phyloP scores from a whole-genome alignment of 2,113 vertebrate genomes.

The Salvelinus sp. region DNA sequence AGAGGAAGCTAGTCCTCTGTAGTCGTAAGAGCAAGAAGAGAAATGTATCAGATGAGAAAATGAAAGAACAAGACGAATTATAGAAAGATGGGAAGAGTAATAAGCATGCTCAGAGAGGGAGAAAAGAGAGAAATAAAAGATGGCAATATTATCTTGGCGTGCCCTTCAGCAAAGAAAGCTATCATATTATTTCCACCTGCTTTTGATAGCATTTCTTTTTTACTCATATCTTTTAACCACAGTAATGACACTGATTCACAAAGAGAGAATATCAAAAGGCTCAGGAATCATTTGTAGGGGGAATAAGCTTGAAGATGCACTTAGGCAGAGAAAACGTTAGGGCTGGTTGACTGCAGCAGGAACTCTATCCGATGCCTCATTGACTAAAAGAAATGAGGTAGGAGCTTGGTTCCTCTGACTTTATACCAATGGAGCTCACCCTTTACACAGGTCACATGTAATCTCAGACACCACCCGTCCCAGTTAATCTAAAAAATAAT shows the following conservation, averaged over 20 bases:
- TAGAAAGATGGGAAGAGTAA: neutral
- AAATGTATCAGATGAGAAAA: neutral
- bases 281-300: constrained; percentile 24
- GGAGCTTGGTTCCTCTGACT: constrained; percentile 47
- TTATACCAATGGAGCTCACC: constrained; percentile 46
- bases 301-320: constrained; percentile 37
- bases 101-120: neutral
- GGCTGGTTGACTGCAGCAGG: constrained; percentile 64
- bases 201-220: neutral
- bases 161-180: neutral
- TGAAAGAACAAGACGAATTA: neutral
- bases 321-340: constrained; percentile 67
- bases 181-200: neutral
- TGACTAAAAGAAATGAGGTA: constrained; percentile 59
- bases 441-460: constrained; percentile 41
- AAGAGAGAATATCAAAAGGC: constrained; percentile 18
- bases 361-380: constrained; percentile 72
- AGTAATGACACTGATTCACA: constrained; percentile 3
- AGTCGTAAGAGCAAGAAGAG: neutral
- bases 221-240: neutral
- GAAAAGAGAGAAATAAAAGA: neutral
- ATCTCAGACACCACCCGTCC: constrained; percentile 68
- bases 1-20: neutral
- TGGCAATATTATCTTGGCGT: neutral
- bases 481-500: constrained; percentile 69